Percentiles rank a stretch among this genome's conserved stretches.
Conservation (phyloP, 2,888 invertebrate species). For the Agrochola macilenta region DNA sequence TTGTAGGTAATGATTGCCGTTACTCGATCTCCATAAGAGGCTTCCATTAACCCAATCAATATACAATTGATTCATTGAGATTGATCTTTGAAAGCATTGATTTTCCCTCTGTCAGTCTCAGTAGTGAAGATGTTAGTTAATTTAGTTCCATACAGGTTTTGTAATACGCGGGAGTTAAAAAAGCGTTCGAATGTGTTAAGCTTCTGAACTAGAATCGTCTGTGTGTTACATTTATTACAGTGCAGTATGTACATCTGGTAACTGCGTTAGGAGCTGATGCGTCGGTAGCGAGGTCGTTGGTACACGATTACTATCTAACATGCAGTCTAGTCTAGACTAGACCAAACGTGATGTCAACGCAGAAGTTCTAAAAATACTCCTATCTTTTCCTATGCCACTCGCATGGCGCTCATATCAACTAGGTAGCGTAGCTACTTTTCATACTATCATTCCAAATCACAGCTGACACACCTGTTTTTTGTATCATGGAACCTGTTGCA, state of each 20-base stretch:
- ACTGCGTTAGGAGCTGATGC: constrained; percentile 66
- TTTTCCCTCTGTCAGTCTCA: constrained; percentile 33
- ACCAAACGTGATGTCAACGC: constrained; percentile 71
- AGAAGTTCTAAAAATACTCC: constrained; percentile 64
- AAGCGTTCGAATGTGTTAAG: background rate
- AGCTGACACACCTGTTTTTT: constrained; percentile 76
- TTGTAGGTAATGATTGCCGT: constrained; percentile 58
- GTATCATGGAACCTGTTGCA: constrained; percentile 83
- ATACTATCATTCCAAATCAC: constrained; percentile 75
- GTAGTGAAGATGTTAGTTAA: constrained; percentile 28
- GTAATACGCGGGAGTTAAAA: background rate
- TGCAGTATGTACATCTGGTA: constrained; percentile 68
- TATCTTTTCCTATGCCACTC: constrained; percentile 70
- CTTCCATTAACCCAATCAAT: constrained; percentile 57
- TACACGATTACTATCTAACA: constrained; percentile 70
- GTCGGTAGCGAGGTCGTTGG: constrained; percentile 72
- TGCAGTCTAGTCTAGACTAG: constrained; percentile 73
- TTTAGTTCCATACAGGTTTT: constrained; percentile 22
- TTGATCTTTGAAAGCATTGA: constrained; percentile 45
- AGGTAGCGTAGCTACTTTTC: constrained; percentile 42
- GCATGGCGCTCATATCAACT: constrained; percentile 62
- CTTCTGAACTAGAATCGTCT: constrained; percentile 20
- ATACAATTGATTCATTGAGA: constrained; percentile 46
- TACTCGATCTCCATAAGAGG: constrained; percentile 51
- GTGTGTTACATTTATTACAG: constrained; percentile 52